phyloP scores from a whole-genome alignment of 2,888 invertebrate species.

The Scaptomyza flava region DNA sequence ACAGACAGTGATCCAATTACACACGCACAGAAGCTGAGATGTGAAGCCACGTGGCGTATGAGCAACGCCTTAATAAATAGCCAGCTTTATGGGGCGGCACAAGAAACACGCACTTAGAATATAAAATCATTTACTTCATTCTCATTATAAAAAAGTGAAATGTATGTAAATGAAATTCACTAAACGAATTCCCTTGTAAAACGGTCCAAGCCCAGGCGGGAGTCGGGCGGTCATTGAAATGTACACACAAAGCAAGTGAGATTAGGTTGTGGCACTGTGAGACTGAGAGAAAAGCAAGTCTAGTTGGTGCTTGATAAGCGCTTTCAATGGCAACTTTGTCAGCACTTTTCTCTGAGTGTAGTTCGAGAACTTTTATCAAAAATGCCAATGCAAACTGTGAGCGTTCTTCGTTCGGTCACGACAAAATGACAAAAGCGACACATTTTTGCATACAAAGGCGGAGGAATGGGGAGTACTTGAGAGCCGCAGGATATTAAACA shows the following conservation, averaged over 20 bases:
- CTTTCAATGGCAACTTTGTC: too few relatives aligned
- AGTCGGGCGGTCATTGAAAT: conserved; percentile 18
- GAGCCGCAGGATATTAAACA: conserved; percentile 48
- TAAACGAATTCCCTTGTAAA: conserved; percentile 76
- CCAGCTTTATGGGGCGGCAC: conserved; percentile 8
- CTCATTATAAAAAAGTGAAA: conserved; percentile 1
- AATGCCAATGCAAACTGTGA: conserved; percentile 39
- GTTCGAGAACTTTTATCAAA: conserved; percentile 4
- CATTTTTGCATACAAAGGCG: conserved; percentile 63
- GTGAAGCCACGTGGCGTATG: conserved; percentile 69
- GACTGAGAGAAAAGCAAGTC: neutral
- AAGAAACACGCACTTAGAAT: conserved; percentile 37
- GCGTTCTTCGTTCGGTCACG: conserved; percentile 37
- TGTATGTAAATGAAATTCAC: conserved; percentile 58
- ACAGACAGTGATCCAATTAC: neutral
- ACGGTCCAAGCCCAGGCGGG: conserved; percentile 61
- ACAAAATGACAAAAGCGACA: conserved; percentile 53
- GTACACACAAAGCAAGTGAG: neutral
- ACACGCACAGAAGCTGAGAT: conserved; percentile 15
- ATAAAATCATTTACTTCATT: conserved; percentile 22
- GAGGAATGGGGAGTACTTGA: conserved; percentile 55
- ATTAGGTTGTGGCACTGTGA: too few relatives aligned
- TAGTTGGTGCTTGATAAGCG: too few relatives aligned
- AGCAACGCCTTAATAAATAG: conserved; percentile 60
- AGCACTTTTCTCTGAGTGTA: neutral